Evolutionary conservation across 2,888 invertebrate species (phyloP).

Genomic region (Lacanobia oleracea): DNA sequence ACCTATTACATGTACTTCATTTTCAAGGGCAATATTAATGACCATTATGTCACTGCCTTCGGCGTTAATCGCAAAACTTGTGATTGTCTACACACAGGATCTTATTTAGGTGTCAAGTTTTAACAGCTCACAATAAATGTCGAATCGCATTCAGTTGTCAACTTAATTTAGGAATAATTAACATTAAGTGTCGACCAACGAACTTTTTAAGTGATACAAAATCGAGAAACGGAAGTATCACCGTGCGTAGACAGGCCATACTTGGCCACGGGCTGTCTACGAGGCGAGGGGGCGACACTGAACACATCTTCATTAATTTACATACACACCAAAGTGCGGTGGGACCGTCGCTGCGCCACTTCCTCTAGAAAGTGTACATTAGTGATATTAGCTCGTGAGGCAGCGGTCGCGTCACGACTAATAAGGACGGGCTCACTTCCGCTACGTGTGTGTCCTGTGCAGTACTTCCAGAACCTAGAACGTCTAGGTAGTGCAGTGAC

Average conservation of each 20-base stretch:
- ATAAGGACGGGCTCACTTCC: constrained; percentile 77
- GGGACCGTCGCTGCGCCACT: constrained; percentile 66
- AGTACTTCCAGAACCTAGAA: constrained; percentile 24
- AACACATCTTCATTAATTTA: constrained; percentile 56
- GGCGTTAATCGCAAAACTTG: constrained; percentile 45
- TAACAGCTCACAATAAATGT: constrained; percentile 12
- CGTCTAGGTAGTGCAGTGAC: constrained; percentile 19
- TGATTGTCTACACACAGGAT: constrained; percentile 9
- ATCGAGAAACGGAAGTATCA: constrained; percentile 58
- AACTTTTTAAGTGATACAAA: constrained; percentile 41
- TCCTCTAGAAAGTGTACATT: constrained; percentile 71
- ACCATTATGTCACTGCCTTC: constrained; percentile 80
- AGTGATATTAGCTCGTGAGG: constrained; percentile 65
- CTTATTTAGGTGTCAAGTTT: neutral
- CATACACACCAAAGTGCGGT: constrained; percentile 60
- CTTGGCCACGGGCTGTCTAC: constrained; percentile 47
- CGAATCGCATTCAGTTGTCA: neutral
- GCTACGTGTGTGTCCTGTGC: constrained; percentile 75
- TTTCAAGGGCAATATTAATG: constrained; percentile 81
- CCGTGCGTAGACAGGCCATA: constrained; percentile 46
- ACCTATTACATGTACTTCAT: constrained; percentile 76
- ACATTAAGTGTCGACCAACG: constrained; percentile 16
- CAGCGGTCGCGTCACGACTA: constrained; percentile 69
- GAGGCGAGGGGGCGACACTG: constrained; percentile 34
- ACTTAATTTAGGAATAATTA: constrained; percentile 23